Conservation (phyloP, 2,797 vertebrate genomes). For the Carcharodon carcharias region DNA sequence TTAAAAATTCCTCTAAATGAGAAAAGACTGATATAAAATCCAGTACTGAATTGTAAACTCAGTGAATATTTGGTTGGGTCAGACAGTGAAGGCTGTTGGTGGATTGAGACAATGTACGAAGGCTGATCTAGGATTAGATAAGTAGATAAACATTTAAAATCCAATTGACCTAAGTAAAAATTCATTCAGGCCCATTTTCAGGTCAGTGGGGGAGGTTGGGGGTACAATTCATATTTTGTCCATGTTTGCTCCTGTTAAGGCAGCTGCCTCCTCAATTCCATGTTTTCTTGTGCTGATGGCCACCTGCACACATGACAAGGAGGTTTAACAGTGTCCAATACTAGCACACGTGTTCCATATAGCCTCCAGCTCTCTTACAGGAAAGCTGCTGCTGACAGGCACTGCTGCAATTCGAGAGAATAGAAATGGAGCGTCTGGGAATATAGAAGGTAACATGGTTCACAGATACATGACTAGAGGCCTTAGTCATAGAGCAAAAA, state of each 20-base stretch:
- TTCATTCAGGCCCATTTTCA: background rate
- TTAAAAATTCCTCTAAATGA: background rate
- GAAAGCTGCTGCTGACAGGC: background rate
- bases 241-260: background rate
- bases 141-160: background rate
- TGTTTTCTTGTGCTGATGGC: background rate
- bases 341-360: background rate
- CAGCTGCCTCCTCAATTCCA: background rate
- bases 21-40: background rate
- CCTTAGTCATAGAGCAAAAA: too few relatives aligned
- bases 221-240: too few relatives aligned
- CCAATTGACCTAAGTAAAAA: background rate
- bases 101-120: background rate
- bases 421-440: background rate
- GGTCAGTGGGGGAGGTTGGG: too few relatives aligned
- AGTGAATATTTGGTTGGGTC: background rate
- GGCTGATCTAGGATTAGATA: background rate
- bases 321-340: background rate
- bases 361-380: background rate
- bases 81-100: background rate
- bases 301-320: background rate
- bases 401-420: background rate
- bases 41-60: background rate
- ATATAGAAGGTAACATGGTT: background rate
- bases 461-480: too few relatives aligned